phyloP scores from a whole-genome alignment of 2,797 vertebrate species.

The Lindbergichthys nudifrons region DNA sequence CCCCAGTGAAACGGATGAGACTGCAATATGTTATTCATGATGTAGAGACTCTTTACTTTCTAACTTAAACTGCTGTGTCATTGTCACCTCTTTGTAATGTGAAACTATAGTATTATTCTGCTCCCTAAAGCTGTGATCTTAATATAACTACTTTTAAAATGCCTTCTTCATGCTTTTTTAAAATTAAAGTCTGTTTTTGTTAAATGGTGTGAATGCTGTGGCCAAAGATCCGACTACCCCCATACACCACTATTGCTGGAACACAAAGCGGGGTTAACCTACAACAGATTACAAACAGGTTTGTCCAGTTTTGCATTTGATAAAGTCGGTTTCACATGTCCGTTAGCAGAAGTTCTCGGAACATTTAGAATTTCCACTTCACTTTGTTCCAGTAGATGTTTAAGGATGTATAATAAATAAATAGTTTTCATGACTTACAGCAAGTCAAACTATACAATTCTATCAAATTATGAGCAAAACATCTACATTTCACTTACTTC shows the following conservation, averaged over 20 bases:
- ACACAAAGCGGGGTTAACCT: neutral
- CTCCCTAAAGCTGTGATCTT: neutral
- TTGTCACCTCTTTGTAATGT: constrained; percentile 31
- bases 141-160: neutral
- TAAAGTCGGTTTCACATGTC: accelerated
- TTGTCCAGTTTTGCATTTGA: neutral
- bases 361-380: neutral
- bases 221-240: neutral
- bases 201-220: no score
- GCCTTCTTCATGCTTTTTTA: neutral
- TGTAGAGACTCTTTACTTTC: neutral
- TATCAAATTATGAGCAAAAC: no score
- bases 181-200: constrained; percentile 11
- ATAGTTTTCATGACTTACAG: neutral
- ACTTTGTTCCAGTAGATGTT: neutral
- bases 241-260: neutral
- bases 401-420: neutral
- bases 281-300: neutral
- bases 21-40: constrained; percentile 22
- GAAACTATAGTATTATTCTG: constrained; percentile 21
- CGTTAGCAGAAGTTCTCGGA: neutral
- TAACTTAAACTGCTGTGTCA: neutral
- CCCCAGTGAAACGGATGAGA: constrained; percentile 81
- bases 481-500: no score
- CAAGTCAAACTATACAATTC: no score